Conservation (phyloP, 2,113 vertebrate species). For the Euleptes europaea region DNA sequence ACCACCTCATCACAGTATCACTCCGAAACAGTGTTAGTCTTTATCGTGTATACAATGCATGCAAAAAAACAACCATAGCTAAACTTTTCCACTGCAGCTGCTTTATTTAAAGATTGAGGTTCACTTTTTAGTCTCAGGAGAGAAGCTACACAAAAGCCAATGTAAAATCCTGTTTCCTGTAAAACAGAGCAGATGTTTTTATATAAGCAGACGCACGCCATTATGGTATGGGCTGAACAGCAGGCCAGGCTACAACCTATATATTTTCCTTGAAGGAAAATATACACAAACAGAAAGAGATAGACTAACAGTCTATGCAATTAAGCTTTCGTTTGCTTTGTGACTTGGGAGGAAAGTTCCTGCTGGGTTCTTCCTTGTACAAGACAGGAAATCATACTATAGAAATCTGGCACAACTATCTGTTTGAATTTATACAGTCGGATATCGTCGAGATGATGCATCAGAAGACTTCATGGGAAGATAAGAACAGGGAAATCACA, state of each 20-base stretch:
- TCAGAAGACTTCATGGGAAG: too few species aligned
- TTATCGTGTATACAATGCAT: constrained; percentile 56
- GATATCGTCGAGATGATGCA: too few species aligned
- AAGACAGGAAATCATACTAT: too few species aligned
- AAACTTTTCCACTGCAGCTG: constrained; percentile 73
- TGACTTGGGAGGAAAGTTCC: not conserved
- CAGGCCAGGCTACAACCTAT: constrained; percentile 36
- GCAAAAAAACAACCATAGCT: constrained; percentile 53
- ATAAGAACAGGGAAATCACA: too few species aligned
- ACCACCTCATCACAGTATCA: constrained; percentile 6
- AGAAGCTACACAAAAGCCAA: constrained; percentile 69
- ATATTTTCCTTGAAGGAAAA: constrained; percentile 8
- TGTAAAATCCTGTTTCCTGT: constrained; percentile 70
- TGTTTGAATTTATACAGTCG: too few species aligned
- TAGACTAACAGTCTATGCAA: not conserved
- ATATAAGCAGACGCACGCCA: constrained; percentile 65
- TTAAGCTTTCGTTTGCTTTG: not conserved
- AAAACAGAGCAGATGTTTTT: constrained; percentile 72
- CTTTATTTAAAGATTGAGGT: constrained; percentile 71
- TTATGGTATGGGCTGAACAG: constrained; percentile 30
- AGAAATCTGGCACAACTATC: too few species aligned
- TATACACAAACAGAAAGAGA: not conserved
- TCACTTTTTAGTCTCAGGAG: constrained; percentile 66
- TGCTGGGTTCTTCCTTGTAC: not conserved
- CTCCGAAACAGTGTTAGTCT: constrained; percentile 4